These are phyloP conservation scores for Stegodyphus mimosarum DNA, from an alignment of 1,140 invertebrate genomes.

Conservation along the genomic window DNA sequence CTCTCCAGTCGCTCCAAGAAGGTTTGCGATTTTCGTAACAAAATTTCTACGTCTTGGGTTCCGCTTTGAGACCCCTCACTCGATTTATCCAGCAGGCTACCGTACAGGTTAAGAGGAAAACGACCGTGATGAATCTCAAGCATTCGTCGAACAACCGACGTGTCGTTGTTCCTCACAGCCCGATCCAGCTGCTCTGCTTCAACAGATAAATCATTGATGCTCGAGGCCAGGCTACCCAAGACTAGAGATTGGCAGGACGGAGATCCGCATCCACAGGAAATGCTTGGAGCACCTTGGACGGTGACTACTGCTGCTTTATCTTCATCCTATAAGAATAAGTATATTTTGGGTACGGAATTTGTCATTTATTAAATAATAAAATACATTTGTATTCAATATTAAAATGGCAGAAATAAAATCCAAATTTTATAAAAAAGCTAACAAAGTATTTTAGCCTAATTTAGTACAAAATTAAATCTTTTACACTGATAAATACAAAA, in stretches of 20 bases:
- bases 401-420: neutral
- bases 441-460: neutral
- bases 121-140: slow-evolving; percentile 72
- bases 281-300: slow-evolving; percentile 13
- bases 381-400: neutral
- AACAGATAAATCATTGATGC: slow-evolving; percentile 71
- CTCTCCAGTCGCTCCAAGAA: slow-evolving; percentile 65
- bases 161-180: slow-evolving; percentile 72
- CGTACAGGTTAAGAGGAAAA: slow-evolving; percentile 69
- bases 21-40: slow-evolving; percentile 63
- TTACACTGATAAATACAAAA: neutral
- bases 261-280: slow-evolving; percentile 25
- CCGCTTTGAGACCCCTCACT: slow-evolving; percentile 65
- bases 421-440: neutral
- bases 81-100: slow-evolving; percentile 65
- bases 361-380: neutral
- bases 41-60: slow-evolving; percentile 63
- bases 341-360: neutral
- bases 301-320: neutral
- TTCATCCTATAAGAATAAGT: slow-evolving; percentile 5
- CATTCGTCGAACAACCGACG: slow-evolving; percentile 70
- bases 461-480: neutral
- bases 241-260: slow-evolving; percentile 24
- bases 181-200: slow-evolving; percentile 73
- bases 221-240: slow-evolving; percentile 69